Base-by-base conservation (phyloP, 2,888 invertebrate genomes). In the Bugula neritina region DNA sequence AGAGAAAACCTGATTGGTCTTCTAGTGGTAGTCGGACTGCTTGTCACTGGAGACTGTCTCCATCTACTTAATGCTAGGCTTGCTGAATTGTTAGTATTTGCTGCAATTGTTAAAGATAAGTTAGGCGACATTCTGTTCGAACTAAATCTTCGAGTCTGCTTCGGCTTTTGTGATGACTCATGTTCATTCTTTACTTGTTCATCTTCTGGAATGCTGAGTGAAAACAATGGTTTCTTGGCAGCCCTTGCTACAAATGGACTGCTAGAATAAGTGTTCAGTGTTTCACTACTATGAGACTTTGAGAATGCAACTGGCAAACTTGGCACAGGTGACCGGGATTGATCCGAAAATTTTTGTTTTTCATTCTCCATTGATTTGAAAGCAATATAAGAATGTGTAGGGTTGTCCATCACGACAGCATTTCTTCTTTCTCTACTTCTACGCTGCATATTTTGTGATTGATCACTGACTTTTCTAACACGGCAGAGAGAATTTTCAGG, bases 201-300 rank as follows among this genome's bases (percentile, higher is more conserved):
- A 63, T 63, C n/a, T 27, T 63, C 63, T 2, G 63, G 63, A 13
- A 63, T 63, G 29, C 34, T 63, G 5, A 63, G 31, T 13, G 63
- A 13, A 17, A 43, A 43, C 43, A 43, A 43, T 10, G 43, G 43
- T 43, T 5, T 43, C 43, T 43, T 43, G 43, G 43, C 5, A 43
- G 10, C 17, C 17, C 43, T 43, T 5, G 43, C 5, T 43, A 17
- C 43, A 10, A 17, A 10, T 5, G 43, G 43, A 43, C 10, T 43
- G 5, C 43, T 17, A 10, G 43, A 17, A n/a, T n/a, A n/a, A 43
- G 43, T 43, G 43, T 5, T 43, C 10, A 17, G 43, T 5, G 43
- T 43, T 43, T 5, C 43, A 10, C 10, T 5, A 10, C 5, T 10
- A 10, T 10, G 5, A 17, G 5, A 5, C 5, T 10, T 43, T 10